phyloP scores from a whole-genome alignment of 2,888 invertebrate genomes.

The Neoaliturus tenellus region DNA sequence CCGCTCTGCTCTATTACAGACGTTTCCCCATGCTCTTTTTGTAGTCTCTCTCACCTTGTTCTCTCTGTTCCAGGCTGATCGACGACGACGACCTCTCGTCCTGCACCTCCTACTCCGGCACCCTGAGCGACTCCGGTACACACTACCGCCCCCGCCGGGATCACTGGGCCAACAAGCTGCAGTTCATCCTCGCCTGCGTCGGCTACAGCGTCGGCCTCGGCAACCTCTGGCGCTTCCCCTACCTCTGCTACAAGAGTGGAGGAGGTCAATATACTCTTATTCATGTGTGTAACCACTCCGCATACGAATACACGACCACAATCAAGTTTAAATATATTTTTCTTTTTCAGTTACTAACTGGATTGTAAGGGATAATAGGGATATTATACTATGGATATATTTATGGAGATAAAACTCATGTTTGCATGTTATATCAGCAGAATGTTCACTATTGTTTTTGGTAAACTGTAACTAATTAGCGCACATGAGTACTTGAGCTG shows the following conservation, averaged over 20 bases:
- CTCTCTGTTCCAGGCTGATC: constrained; percentile 51
- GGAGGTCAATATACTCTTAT: constrained; percentile 79
- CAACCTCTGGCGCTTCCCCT: constrained; percentile 95
- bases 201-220: constrained; percentile 93
- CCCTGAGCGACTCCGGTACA: constrained; percentile 63
- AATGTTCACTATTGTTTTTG: too few species aligned
- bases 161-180: constrained; percentile 92
- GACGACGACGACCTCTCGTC: constrained; percentile 80
- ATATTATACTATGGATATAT: too few species aligned
- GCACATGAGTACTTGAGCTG: too few species aligned
- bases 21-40: not conserved
- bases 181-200: constrained; percentile 92
- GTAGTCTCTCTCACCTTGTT: not conserved
- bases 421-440: too few species aligned
- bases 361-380: too few species aligned
- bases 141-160: constrained; percentile 75
- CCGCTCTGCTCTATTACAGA: not conserved
- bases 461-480: too few species aligned
- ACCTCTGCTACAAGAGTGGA: constrained; percentile 93
- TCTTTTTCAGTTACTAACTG: too few species aligned
- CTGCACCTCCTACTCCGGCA: constrained; percentile 79
- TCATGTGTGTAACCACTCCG: constrained; percentile 54
- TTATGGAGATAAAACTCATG: too few species aligned
- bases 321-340: too few species aligned
- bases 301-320: not conserved